Evolutionary conservation across 2,113 vertebrate species (phyloP).

Genomic region (Chaenogobius annularis): DNA sequence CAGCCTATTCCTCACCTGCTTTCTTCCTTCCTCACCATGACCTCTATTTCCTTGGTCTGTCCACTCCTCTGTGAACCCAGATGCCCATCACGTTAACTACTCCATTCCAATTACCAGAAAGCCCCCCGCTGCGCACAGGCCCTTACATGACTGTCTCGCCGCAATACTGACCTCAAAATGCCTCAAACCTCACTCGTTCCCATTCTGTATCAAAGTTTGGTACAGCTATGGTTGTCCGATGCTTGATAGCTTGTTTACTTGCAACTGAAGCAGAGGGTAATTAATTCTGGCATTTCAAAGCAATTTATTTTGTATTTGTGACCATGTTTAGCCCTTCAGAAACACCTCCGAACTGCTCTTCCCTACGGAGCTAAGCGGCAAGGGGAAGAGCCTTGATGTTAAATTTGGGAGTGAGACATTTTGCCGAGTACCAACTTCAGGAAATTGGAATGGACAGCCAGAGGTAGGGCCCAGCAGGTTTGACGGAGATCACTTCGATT

Average conservation of each 20-base stretch:
- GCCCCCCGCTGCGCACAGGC: constrained; percentile 28
- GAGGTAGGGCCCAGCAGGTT: constrained; percentile 25
- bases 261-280: constrained; percentile 48
- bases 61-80: background rate
- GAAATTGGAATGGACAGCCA: constrained; percentile 29
- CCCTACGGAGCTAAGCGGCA: constrained; percentile 7
- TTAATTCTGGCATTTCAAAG: constrained; percentile 62
- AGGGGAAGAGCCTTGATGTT: constrained; percentile 37
- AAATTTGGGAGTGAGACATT: constrained; percentile 34
- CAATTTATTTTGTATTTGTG: constrained; percentile 56
- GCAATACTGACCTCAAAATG: constrained; percentile 41
- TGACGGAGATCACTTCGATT: constrained; percentile 39
- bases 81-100: constrained; percentile 33
- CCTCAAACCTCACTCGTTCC: constrained; percentile 7
- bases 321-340: constrained; percentile 21
- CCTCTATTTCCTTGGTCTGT: constrained; percentile 28
- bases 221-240: constrained; percentile 37
- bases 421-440: constrained; percentile 15
- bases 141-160: constrained; percentile 27
- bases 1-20: background rate
- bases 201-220: constrained; percentile 34
- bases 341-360: constrained; percentile 16
- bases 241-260: constrained; percentile 62
- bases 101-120: constrained; percentile 60
- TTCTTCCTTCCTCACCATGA: background rate